Evolutionary conservation across 2,797 vertebrate genomes (phyloP).

Genomic region (Sciurus carolinensis): DNA sequence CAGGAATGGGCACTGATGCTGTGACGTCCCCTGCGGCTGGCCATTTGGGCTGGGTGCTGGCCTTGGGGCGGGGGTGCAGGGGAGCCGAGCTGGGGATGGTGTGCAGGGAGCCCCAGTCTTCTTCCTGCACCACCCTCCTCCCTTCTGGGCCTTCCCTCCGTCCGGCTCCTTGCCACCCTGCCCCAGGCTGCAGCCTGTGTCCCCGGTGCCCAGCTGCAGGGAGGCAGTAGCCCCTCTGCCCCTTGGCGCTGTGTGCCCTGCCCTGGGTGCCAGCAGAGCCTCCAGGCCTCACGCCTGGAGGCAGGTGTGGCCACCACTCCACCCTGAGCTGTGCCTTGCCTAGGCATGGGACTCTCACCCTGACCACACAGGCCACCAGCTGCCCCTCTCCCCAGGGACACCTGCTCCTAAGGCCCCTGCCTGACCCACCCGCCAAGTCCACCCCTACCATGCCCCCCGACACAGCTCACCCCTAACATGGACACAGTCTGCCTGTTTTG

Average conservation of each 20-base stretch:
- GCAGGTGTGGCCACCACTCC: no score
- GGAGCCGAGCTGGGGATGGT: rapidly evolving
- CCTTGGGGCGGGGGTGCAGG: background rate
- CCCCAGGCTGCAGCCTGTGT: background rate
- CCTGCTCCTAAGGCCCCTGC: background rate
- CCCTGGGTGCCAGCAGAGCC: background rate
- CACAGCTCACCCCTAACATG: rapidly evolving
- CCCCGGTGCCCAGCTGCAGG: background rate
- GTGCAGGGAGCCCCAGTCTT: rapidly evolving
- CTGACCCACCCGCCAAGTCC: background rate
- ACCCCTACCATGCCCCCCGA: no score
- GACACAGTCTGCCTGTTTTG: background rate
- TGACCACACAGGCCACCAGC: background rate
- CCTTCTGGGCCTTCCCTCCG: background rate
- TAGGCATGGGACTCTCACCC: background rate
- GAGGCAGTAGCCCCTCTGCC: background rate
- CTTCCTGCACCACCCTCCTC: background rate
- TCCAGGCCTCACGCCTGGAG: background rate
- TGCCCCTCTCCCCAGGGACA: background rate
- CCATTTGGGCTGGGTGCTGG: background rate
- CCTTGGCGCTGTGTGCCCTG: no score
- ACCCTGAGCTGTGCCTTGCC: rapidly evolving
- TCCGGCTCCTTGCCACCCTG: background rate
- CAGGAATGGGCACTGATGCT: background rate
- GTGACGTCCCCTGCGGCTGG: rapidly evolving